Conservation (phyloP, 2,113 vertebrate species). For the Aptenodytes patagonicus region DNA sequence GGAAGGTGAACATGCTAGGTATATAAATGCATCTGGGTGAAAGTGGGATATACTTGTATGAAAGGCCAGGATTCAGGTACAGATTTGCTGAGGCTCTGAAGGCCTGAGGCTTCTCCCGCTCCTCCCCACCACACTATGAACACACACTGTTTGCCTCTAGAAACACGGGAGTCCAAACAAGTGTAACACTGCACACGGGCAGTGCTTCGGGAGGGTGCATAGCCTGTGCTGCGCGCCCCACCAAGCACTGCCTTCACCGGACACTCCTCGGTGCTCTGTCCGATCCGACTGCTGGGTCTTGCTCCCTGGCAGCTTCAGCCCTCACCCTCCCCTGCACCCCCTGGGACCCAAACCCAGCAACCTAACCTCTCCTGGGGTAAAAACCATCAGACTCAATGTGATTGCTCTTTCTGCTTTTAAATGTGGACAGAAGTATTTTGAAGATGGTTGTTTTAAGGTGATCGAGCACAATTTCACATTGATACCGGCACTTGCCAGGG, state of each 20-base stretch:
- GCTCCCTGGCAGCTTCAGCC: not conserved
- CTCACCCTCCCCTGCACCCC: not conserved
- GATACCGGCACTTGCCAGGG: not conserved
- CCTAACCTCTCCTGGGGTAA: not conserved
- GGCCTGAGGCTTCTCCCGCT: not conserved
- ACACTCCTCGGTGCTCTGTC: rapidly evolving
- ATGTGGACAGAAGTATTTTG: not conserved
- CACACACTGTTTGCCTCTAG: not conserved
- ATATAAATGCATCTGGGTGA: not conserved
- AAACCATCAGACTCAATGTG: not conserved
- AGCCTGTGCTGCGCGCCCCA: rapidly evolving
- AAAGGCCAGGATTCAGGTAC: not conserved
- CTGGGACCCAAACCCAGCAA: not conserved
- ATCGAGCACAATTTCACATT: not conserved
- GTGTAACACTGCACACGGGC: rapidly evolving
- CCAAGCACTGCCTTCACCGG: not conserved
- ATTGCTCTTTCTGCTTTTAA: not conserved
- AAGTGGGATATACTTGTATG: not conserved
- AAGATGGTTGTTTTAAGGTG: not conserved
- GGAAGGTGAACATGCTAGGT: not conserved
- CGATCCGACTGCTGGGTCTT: rapidly evolving
- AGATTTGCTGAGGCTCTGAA: not conserved
- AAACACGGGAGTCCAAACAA: not conserved
- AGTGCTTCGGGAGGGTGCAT: not conserved
- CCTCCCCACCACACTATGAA: not conserved